Evolutionary conservation across 2,888 invertebrate genomes (phyloP), one percentile per base, ranked within the genome.

Genomic region (Alitta virens): DNA sequence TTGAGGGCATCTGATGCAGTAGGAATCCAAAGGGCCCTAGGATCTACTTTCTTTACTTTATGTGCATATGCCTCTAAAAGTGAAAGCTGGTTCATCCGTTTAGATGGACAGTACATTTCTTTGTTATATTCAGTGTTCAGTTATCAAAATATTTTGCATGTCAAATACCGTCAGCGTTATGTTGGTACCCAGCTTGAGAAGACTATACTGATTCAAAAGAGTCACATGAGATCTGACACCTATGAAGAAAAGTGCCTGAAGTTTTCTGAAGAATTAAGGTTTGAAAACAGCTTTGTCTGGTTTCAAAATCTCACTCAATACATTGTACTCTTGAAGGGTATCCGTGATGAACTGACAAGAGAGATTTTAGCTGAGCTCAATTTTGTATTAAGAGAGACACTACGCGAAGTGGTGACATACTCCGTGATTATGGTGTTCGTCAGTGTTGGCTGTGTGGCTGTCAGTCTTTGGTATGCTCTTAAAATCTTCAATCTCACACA

Each of bases 21-120:
- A 1, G 67, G 67, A 25, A 61, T 67, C 33, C 63, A 63, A 56
- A 58, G 66, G 21, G 66, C 66, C 14, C 64, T 66, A 3, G 66
- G 66, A 0, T 38, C 66, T 5, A 62, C 59, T 18, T 66, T 56
- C 54, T 64, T 60, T 27, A 59, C 60, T 0, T 12, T 49, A 9
- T 66, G 66, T 46, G 18, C 38, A 21, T 56, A 62, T 23, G 18
- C 55, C 2, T 16, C 21, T 2, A 21, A n/a, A 2, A 56, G n/a
- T 14, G 38, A 25, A 16, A 27, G 12, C 9, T 65, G 65, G 65
- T 65, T 65, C 51, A 38, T 50, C 0, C 5, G 33, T 2, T 54
- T 65, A 21, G 54, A 63, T 23, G 63, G 63, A 12, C 38, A 60
- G 42, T 33, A 2, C 21, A 16, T 2, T 16, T 38, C 46, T 23